Base-by-base conservation (phyloP, 2,888 invertebrate species). In the Anoplius nigerrimus region DNA sequence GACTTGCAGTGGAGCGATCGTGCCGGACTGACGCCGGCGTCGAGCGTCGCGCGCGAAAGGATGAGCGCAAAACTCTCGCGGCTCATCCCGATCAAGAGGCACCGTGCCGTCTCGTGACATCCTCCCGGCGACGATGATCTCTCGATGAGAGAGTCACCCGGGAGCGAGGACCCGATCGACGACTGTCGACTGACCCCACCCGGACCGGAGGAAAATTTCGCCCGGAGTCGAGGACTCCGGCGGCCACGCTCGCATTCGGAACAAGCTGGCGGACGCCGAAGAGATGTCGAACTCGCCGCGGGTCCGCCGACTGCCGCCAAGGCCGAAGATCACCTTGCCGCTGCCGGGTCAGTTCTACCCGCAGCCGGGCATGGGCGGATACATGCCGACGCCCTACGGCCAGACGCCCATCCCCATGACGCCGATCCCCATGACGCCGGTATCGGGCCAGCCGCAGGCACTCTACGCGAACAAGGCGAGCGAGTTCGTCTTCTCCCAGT, bases 401-500 rank as follows among this genome's bases (percentile, higher is more conserved):
- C 87, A 86, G 63, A 80, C 88, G 0, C 85, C 88, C 15, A 68
- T 21, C n/a, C 6, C 6, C 6, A 5, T 87, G 64, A 89, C 89
- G 0, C 88, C 89, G 2, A 82, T 89, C 46, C 89, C 89, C 11
- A 74, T 89, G 71, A 89, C 90, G 0, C 89, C 90, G 2, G 85
- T 81, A 5, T 71, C 86, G 16, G 88, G 87, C 0, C 87, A 87
- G 48, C 88, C 87, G 0, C 83, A 84, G 21, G 45, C 80, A 45
- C 75, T 86, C 8, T 93, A 93, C 76, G 90, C 92, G 0, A 92
- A 91, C 73, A 94, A 93, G 74, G 93, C 94, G 0, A 94, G 94
- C 0, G 94, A 94, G 75, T 95, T 95, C 80, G 93, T 95, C 91
- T 94, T 94, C 83, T 93, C 94, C 77, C 95, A 95, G 83, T 94